These are phyloP conservation scores for Taurulus bubalis DNA, from an alignment of 2,113 vertebrate species.

Conservation along the genomic window DNA sequence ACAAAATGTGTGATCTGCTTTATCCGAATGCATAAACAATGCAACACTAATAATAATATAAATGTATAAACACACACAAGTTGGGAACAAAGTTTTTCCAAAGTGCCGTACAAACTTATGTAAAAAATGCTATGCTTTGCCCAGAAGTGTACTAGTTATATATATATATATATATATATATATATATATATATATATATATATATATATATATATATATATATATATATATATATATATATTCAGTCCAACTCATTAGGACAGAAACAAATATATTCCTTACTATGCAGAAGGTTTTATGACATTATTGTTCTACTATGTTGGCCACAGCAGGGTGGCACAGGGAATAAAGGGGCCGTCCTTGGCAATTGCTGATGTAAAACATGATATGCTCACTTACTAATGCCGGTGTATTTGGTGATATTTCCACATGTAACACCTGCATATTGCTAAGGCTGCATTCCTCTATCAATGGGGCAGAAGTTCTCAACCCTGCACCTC, in stretches of 20 bases:
- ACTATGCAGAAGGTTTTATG: neutral
- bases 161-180: no score
- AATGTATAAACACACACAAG: conserved; percentile 12
- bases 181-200: no score
- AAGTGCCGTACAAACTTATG: neutral
- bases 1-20: conserved; percentile 39
- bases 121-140: neutral
- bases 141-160: conserved; percentile 5
- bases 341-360: neutral
- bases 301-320: neutral
- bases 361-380: neutral
- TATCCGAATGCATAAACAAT: conserved; percentile 13
- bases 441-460: neutral
- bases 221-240: no score
- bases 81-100: neutral
- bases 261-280: neutral
- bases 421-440: conserved; percentile 12
- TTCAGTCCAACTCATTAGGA: neutral
- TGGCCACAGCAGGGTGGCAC: neutral
- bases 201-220: no score
- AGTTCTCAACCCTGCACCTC: neutral
- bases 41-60: conserved; percentile 3
- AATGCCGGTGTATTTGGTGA: neutral
- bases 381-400: neutral
- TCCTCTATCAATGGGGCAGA: neutral